Base-by-base conservation (phyloP, 2,888 invertebrate species). In the Lordiphosa andalusiaca region DNA sequence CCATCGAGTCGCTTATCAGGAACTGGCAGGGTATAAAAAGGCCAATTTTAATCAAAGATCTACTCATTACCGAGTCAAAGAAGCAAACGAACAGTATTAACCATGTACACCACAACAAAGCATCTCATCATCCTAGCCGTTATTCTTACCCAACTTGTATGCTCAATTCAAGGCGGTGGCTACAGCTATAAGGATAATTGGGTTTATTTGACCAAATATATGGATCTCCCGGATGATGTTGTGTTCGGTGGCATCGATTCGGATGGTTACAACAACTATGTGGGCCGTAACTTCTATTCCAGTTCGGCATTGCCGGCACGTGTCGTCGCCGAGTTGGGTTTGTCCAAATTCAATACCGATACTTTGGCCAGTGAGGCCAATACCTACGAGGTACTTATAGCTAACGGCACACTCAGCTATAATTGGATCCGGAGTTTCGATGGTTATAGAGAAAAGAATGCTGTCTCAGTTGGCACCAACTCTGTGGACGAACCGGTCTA, bases 181-280 rank as follows among this genome's bases (percentile, higher is more conserved):
- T 73, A 73, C 53, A 69, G 52, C 42, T 7, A n/a, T 0, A 53
- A 55, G 4, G 73, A 75, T 21, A 59, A 7, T 0, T 75, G 75
- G 75, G 39, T 69, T 0, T 0, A 10, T 0, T 5, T 35, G 10
- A 54, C 61, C 7, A 59, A 62, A 37, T 0, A 61, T 0, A 16
- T 21, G 35, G 13, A 48, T 0, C 51, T 75, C 6, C 75, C 77
- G 0, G 55, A 71, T 0, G 48, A 56, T 4, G 67, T 53, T 0
- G 71, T 75, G 2, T 6, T 63, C 0, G 75, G 77, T 2, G 75
- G 75, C 10, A n/a, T 54, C 10, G 73, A 75, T 53, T 9, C 70
- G 0, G 25, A 49, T 0, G 80, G 80, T 12, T 76, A 76, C 39
- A 42, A 70, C 12, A 76, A 23, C 56, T 75, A 41, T 33, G 81